Conservation (phyloP, 2,888 invertebrate genomes). For the Pilophorus perplexus region DNA sequence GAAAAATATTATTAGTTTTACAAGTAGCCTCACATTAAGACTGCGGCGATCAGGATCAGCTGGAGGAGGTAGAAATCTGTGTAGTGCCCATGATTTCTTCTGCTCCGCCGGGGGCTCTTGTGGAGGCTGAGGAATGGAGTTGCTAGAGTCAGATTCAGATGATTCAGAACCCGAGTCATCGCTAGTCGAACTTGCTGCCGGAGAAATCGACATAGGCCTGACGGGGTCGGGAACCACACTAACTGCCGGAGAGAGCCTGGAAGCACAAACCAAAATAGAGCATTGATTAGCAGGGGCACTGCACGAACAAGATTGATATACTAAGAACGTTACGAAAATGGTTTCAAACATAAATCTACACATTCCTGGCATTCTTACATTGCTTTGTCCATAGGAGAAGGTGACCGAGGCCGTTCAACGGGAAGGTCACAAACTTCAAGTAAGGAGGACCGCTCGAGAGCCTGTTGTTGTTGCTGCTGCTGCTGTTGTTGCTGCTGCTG, state of each 20-base stretch:
- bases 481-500: no score
- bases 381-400: slow-evolving; percentile 36
- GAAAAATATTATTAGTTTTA: background rate
- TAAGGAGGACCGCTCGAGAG: no score
- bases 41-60: slow-evolving; percentile 37
- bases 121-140: slow-evolving; percentile 54
- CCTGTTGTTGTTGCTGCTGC: no score
- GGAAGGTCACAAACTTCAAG: slow-evolving; percentile 31
- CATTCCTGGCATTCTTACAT: no score
- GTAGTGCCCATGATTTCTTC: slow-evolving; percentile 48
- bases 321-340: no score
- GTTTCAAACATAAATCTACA: no score
- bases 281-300: no score
- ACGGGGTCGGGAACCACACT: slow-evolving; percentile 57
- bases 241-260: slow-evolving; percentile 57
- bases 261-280: no score
- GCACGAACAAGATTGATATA: no score
- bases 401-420: slow-evolving; percentile 18
- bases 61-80: slow-evolving; percentile 48
- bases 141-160: slow-evolving; percentile 60
- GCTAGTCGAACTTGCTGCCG: slow-evolving; percentile 48
- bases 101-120: slow-evolving; percentile 54
- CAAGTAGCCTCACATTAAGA: slow-evolving; percentile 30
- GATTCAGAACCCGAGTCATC: slow-evolving; percentile 51
- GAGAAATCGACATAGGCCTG: slow-evolving; percentile 50